Evolutionary conservation across 2,888 invertebrate genomes (phyloP).

Genomic region (Dyspetes luteomarginatus): DNA sequence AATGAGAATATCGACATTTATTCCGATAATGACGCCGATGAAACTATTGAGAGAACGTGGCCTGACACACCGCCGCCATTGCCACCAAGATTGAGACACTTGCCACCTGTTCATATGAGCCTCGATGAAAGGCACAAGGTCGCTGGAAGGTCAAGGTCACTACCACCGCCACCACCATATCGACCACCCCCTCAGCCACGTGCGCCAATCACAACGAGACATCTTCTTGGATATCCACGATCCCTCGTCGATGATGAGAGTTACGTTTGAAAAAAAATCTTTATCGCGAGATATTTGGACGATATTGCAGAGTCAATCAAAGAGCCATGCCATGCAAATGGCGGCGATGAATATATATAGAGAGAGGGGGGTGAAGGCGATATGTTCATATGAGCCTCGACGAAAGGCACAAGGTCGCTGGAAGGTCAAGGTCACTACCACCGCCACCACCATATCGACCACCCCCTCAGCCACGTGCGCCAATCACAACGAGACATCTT

Average conservation of each 20-base stretch:
- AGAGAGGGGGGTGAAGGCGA: too few species aligned
- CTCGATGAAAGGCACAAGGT: conserved; percentile 85
- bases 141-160: conserved; percentile 80
- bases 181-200: conserved; percentile 82
- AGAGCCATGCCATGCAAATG: conserved; percentile 61
- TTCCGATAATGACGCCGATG: conserved; percentile 83
- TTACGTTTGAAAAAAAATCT: conserved; percentile 78
- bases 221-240: conserved; percentile 79
- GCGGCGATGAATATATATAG: too few species aligned
- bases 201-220: conserved; percentile 79
- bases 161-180: conserved; percentile 82
- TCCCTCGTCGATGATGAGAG: conserved; percentile 82
- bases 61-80: conserved; percentile 86
- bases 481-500: conserved; percentile 79
- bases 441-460: conserved; percentile 82
- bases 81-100: conserved; percentile 86
- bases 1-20: conserved; percentile 81
- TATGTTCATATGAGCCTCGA: conserved; percentile 87
- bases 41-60: conserved; percentile 77
- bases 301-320: conserved; percentile 65
- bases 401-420: conserved; percentile 84
- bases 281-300: conserved; percentile 7
- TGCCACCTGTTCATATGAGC: conserved; percentile 87
- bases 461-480: conserved; percentile 81
- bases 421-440: conserved; percentile 81